Percentiles rank a stretch among this genome's conserved stretches.
These are phyloP conservation scores for Mythimna albipuncta DNA, from an alignment of 2,888 invertebrate genomes.

Conservation along the genomic window DNA sequence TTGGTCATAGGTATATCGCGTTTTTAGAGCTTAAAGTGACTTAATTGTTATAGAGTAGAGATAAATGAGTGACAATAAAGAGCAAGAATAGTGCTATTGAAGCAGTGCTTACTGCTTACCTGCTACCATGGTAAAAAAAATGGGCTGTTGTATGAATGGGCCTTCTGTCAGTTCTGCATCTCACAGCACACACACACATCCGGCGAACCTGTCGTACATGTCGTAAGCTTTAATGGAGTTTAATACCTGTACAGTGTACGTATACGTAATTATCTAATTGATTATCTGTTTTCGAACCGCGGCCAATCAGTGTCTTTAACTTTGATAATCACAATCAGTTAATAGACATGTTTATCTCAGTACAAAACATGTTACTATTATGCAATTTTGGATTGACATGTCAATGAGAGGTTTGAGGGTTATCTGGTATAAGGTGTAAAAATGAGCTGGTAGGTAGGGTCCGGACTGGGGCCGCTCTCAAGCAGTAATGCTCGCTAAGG, in stretches of 20 bases:
- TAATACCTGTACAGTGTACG: slow-evolving; percentile 50
- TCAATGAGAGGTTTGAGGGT: slow-evolving; percentile 7
- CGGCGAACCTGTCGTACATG: slow-evolving; percentile 57
- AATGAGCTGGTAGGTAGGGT: too few relatives aligned
- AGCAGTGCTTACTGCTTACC: too few relatives aligned
- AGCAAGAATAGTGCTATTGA: too few relatives aligned
- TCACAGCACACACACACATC: slow-evolving; percentile 44
- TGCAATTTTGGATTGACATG: slow-evolving; percentile 40
- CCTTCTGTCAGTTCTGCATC: slow-evolving; percentile 31
- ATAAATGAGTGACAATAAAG: too few relatives aligned
- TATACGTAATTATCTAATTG: slow-evolving; percentile 59
- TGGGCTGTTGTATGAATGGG: neutral
- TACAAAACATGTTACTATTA: slow-evolving; percentile 26
- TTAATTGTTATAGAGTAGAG: too few relatives aligned
- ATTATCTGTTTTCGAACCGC: slow-evolving; percentile 58
- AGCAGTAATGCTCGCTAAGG: too few relatives aligned
- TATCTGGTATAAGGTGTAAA: neutral
- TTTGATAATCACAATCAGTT: slow-evolving; percentile 59
- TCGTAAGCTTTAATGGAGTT: slow-evolving; percentile 59
- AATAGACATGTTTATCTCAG: slow-evolving; percentile 40
- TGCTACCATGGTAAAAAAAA: too few relatives aligned
- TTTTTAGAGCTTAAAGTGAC: too few relatives aligned
- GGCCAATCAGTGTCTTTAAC: slow-evolving; percentile 57
- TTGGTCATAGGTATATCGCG: too few relatives aligned
- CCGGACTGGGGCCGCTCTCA: too few relatives aligned